Conservation (phyloP, 2,113 vertebrate species). For the Caranx ignobilis region DNA sequence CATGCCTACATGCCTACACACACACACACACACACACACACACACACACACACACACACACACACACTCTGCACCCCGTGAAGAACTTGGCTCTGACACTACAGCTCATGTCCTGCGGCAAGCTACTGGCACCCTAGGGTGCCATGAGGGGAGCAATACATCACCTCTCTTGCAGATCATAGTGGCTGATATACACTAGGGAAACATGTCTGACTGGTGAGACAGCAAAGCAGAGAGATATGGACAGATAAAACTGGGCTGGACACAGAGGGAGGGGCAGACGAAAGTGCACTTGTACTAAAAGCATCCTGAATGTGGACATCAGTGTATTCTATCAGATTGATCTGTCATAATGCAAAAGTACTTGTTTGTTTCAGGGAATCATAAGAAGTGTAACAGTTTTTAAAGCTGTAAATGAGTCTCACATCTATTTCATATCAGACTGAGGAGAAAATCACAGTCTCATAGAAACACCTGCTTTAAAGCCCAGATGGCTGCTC, state of each 20-base stretch:
- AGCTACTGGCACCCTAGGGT: slow-evolving; percentile 33
- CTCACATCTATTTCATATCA: slow-evolving; percentile 14
- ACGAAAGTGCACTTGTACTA: slow-evolving; percentile 2
- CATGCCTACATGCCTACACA: too few relatives aligned
- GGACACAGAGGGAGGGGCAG: slow-evolving; percentile 7
- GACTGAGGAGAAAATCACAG: slow-evolving; percentile 8
- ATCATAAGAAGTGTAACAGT: neutral
- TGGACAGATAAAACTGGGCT: neutral
- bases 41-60: too few relatives aligned
- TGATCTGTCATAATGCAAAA: neutral
- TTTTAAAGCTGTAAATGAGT: slow-evolving; percentile 18
- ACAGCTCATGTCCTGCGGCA: slow-evolving; percentile 30
- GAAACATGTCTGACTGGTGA: slow-evolving; percentile 27
- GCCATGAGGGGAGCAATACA: slow-evolving; percentile 36
- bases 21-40: too few relatives aligned
- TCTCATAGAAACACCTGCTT: slow-evolving; percentile 29
- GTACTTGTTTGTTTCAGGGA: neutral
- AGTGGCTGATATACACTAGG: slow-evolving; percentile 38
- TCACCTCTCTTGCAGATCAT: slow-evolving; percentile 31
- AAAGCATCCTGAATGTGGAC: neutral
- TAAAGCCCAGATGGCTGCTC: slow-evolving; percentile 62
- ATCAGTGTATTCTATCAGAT: neutral
- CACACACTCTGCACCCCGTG: slow-evolving; percentile 8
- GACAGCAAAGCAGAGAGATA: slow-evolving; percentile 1
- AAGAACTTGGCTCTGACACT: slow-evolving; percentile 38